Evolutionary conservation across 1,140 invertebrate species (phyloP).

Genomic region (Ceratina japonica): DNA sequence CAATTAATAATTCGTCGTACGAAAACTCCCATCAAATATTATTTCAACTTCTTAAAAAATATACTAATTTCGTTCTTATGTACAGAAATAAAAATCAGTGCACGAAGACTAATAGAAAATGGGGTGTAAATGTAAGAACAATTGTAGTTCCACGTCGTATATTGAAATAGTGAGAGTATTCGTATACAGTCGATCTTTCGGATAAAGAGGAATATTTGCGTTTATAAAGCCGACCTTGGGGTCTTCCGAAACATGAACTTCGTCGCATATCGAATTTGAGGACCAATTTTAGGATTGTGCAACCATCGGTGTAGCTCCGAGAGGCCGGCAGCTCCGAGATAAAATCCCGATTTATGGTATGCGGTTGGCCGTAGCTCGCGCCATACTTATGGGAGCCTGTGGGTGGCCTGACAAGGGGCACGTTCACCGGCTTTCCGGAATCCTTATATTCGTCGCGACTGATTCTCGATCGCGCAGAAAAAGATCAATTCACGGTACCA

Average conservation of each 20-base stretch:
- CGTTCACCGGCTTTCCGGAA: conserved; percentile 71
- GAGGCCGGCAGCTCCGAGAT: conserved; percentile 69
- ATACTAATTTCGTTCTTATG: no score
- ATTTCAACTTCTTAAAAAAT: no score
- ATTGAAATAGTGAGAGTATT: background rate
- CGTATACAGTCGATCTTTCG: background rate
- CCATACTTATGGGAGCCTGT: conserved; percentile 77
- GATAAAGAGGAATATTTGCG: no score
- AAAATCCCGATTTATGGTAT: conserved; percentile 78
- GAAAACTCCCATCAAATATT: no score
- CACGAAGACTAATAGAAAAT: no score
- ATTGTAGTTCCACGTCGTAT: no score
- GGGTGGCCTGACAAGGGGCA: conserved; percentile 71
- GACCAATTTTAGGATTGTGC: conserved; percentile 70
- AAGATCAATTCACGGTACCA: conserved; percentile 23
- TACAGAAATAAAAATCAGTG: no score
- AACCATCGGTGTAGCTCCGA: conserved; percentile 56
- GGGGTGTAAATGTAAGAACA: no score
- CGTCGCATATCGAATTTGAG: conserved; percentile 38
- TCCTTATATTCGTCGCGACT: conserved; percentile 50
- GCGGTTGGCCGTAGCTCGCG: conserved; percentile 63
- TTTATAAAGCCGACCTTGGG: conserved; percentile 22
- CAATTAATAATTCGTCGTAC: no score
- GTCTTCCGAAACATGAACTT: background rate
- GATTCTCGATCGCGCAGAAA: conserved; percentile 46